Conservation (phyloP, 2,888 invertebrate genomes). For the Noctua comes region DNA sequence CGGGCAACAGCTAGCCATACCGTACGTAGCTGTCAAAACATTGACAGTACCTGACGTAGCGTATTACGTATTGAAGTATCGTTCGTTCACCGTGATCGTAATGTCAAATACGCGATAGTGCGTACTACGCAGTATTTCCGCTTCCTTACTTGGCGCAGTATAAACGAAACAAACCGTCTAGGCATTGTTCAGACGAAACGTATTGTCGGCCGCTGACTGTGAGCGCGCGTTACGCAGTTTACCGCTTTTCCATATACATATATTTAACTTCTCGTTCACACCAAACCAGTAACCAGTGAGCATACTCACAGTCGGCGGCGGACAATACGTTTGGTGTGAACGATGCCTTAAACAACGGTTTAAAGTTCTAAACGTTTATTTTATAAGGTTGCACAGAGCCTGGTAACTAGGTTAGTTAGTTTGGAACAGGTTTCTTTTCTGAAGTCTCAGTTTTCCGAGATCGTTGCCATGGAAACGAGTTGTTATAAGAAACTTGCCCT, state of each 20-base stretch:
- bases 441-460: not conserved
- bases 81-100: conserved; percentile 44
- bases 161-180: not conserved
- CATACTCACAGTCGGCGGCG: no score
- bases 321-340: no score
- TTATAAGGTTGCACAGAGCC: not conserved
- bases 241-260: no score
- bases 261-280: no score
- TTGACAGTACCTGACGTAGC: conserved; percentile 2
- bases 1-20: not conserved
- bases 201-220: no score
- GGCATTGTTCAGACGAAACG: no score
- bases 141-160: conserved; percentile 61
- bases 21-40: not conserved
- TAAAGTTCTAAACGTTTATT: conserved; percentile 16
- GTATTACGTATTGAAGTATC: conserved; percentile 42
- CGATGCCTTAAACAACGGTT: conserved; percentile 10
- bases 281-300: no score
- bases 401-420: conserved; percentile 11
- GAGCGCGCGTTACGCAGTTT: no score
- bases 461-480: not conserved
- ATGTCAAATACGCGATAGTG: conserved; percentile 54
- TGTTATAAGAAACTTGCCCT: not conserved
- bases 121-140: conserved; percentile 58
- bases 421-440: not conserved